These are phyloP conservation scores for Drosophila saltans DNA, from an alignment of 1,140 invertebrate species.

Conservation along the genomic window DNA sequence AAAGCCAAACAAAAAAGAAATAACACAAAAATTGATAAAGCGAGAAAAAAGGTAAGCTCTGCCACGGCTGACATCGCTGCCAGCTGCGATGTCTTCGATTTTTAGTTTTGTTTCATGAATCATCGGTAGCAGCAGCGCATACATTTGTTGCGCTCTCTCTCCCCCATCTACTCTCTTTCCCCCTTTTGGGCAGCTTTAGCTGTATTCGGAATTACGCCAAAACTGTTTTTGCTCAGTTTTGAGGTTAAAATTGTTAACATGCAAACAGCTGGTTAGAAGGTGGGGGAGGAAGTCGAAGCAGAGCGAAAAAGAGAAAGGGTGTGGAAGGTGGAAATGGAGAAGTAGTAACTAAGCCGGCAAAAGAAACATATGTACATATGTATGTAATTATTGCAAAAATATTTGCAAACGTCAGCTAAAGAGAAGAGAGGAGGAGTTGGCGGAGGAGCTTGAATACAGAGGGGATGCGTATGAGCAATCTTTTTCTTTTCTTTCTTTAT, in stretches of 20 bases:
- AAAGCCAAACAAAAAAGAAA: slow-evolving; percentile 27
- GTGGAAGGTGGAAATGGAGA: slow-evolving; percentile 8
- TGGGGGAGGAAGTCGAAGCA: background rate
- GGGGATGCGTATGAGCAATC: background rate
- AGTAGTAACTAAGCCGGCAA: slow-evolving; percentile 26
- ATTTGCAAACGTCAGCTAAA: slow-evolving; percentile 70
- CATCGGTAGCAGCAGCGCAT: slow-evolving; percentile 15
- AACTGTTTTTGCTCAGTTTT: slow-evolving; percentile 30
- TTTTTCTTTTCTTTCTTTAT: slow-evolving; percentile 4
- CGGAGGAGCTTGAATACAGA: background rate
- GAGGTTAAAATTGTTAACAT: slow-evolving; percentile 4
- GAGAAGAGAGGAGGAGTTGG: slow-evolving; percentile 60
- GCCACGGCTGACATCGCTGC: slow-evolving; percentile 30
- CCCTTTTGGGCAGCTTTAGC: slow-evolving; percentile 16
- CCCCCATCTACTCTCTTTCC: slow-evolving; percentile 9
- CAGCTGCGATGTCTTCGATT: slow-evolving; percentile 9
- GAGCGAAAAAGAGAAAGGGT: background rate
- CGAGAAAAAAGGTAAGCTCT: slow-evolving; percentile 56
- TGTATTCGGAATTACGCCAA: slow-evolving; percentile 7
- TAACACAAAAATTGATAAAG: slow-evolving; percentile 52
- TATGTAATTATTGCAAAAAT: slow-evolving; percentile 27
- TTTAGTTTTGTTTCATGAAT: slow-evolving; percentile 34
- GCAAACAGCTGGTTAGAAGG: slow-evolving; percentile 25
- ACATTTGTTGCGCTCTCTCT: slow-evolving; percentile 21
- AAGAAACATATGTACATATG: slow-evolving; percentile 2